Evolutionary conservation across 2,888 invertebrate genomes (phyloP), one percentile per base, ranked within the genome.

Genomic region (Drosophila pseudotalamancana): DNA sequence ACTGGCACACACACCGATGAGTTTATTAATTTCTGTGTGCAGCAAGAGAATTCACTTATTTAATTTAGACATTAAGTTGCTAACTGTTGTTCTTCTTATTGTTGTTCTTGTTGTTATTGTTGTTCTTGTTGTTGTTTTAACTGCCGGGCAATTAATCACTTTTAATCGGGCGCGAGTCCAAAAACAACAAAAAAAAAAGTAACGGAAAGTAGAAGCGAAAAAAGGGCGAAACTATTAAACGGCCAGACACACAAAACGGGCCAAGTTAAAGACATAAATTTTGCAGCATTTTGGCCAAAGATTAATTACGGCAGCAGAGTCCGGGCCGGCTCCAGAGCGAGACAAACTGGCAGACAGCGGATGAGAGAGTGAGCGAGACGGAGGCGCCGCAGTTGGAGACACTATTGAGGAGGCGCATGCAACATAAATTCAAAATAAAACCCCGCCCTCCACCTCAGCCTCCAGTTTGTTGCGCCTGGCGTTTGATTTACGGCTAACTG

Each of bases 211-310:
- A 9, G 37, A 43, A 16, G 42, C 25, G 9, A 39, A 23, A 42
- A 37, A 49, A 31, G 40, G 27, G 53, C 64, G 65, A 86, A 87
- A 87, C 87, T 84, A 87, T 81, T 80, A 81, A 81, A 72, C 56
- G 78, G 51, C 55, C 56, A 39, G 31, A 42, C 42, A 48, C 50
- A 54, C 19, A 1, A 27, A 42, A 27, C 59, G 54, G 54, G 77
- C 66, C 77, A 81, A 83, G 86, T 83, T 83, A 79, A 83, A 82
- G 73, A 80, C 89, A 88, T 89, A 89, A 88, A 89, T 89, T 89
- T 80, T 75, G 75, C 68, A 77, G 77, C 77, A 88, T 88, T 89
- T 87, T 80, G 73, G 78, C 72, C 80, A 70, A 88, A 89, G 89
- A 89, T 89, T 89, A 89, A 89, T 89, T 88, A 83, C 88, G 67